Conservation (phyloP, 2,797 vertebrate genomes). For the Phoebastria nigripes region DNA sequence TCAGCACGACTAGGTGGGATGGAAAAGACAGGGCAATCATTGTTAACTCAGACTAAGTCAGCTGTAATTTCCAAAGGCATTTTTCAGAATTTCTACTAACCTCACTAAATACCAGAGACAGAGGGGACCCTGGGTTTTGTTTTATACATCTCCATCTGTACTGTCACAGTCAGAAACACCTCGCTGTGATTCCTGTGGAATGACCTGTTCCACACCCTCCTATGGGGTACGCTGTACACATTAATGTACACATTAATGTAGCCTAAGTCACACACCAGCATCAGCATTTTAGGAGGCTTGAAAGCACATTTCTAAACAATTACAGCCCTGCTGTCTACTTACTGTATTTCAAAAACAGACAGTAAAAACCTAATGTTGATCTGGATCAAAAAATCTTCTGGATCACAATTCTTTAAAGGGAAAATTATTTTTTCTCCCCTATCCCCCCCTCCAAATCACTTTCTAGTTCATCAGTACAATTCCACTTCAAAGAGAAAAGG, state of each 20-base stretch:
- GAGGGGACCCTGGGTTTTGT: neutral
- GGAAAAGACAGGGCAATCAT: neutral
- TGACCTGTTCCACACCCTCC: neutral
- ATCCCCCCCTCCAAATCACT: rapidly evolving
- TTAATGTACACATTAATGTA: neutral
- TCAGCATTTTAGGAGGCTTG: neutral
- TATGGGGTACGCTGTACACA: neutral
- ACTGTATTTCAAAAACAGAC: neutral
- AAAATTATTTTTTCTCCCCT: neutral
- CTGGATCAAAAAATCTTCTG: neutral
- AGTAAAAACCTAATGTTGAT: neutral
- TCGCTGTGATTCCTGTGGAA: neutral
- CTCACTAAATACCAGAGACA: neutral
- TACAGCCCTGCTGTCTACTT: neutral
- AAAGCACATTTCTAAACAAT: neutral
- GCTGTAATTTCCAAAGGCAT: neutral
- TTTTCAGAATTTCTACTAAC: neutral
- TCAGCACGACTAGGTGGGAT: neutral
- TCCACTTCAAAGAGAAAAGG: neutral
- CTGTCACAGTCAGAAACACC: neutral
- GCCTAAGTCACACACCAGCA: neutral
- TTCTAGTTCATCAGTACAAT: neutral
- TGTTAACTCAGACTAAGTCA: neutral
- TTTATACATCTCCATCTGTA: neutral
- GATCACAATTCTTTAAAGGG: neutral